phyloP scores from a whole-genome alignment of 2,797 vertebrate species.

The Anguilla megastoma region DNA sequence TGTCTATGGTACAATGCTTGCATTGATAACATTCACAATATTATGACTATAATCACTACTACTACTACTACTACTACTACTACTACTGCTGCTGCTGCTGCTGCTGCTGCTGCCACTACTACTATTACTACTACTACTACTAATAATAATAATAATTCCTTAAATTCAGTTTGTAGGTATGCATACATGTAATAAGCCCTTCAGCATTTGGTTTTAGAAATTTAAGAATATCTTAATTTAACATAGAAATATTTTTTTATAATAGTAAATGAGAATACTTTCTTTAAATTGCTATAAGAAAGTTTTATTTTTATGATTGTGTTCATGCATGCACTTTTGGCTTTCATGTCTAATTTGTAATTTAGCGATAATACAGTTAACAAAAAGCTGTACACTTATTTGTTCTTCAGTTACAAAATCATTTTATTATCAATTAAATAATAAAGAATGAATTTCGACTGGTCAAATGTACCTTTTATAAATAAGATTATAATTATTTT shows the following conservation, averaged over 20 bases:
- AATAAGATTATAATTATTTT: conserved; percentile 47
- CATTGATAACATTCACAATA: not conserved
- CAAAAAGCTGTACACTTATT: not conserved
- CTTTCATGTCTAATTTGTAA: not conserved
- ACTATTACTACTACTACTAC: not conserved
- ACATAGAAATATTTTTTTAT: not conserved
- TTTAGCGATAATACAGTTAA: conserved; percentile 5
- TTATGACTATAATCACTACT: not conserved
- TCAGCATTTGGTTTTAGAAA: not conserved
- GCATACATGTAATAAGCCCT: not conserved
- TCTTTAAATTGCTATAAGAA: not conserved
- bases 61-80: not conserved
- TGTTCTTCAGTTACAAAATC: not conserved
- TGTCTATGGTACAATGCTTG: not conserved
- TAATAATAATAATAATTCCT: not conserved
- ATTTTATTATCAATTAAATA: conserved; percentile 51
- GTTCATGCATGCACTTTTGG: not conserved
- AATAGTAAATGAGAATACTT: not conserved
- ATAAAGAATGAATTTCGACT: conserved; percentile 54
- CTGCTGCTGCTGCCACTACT: not conserved
- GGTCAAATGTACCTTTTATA: conserved; percentile 59
- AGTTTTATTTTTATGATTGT: not conserved
- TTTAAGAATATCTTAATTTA: not conserved
- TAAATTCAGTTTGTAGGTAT: not conserved
- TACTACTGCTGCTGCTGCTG: not conserved